phyloP scores from a whole-genome alignment of 2,888 invertebrate species.

The Gnatocerus cornutus region DNA sequence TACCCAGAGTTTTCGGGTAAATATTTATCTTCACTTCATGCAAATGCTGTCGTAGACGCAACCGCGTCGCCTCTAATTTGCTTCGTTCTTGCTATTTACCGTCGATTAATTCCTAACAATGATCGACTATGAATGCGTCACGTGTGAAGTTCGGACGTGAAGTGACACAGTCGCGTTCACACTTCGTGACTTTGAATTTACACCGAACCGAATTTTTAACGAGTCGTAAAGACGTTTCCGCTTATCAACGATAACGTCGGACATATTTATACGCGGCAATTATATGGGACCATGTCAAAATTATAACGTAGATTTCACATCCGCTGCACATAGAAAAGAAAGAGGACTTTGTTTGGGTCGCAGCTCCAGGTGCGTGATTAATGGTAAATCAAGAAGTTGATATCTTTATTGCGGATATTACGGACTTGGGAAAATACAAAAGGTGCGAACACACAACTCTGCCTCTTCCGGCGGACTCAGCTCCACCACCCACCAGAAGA shows the following conservation, averaged over 20 bases:
- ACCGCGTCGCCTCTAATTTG: not conserved
- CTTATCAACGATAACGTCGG: constrained; percentile 42
- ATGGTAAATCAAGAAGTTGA: constrained; percentile 44
- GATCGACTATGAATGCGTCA: constrained; percentile 47
- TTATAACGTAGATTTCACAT: constrained; percentile 42
- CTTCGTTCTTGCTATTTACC: constrained; percentile 15
- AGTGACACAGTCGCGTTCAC: constrained; percentile 59
- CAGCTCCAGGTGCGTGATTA: constrained; percentile 46
- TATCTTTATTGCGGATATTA: constrained; percentile 46
- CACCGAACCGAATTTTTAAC: too few relatives aligned
- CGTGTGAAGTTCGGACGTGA: constrained; percentile 54
- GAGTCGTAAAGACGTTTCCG: constrained; percentile 44
- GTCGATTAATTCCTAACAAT: constrained; percentile 34
- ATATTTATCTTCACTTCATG: constrained; percentile 57
- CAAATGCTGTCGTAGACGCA: constrained; percentile 19
- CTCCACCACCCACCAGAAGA: too few relatives aligned
- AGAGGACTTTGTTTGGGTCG: constrained; percentile 24
- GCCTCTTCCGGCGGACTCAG: constrained; percentile 12
- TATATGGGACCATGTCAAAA: constrained; percentile 39
- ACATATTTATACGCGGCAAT: constrained; percentile 44
- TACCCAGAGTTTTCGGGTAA: constrained; percentile 60
- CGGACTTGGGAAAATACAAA: constrained; percentile 18
- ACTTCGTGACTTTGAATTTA: constrained; percentile 61
- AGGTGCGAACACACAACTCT: constrained; percentile 34
- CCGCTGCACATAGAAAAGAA: constrained; percentile 31